Base-by-base conservation (phyloP, 1,140 invertebrate species). In the Drosophila azteca region DNA sequence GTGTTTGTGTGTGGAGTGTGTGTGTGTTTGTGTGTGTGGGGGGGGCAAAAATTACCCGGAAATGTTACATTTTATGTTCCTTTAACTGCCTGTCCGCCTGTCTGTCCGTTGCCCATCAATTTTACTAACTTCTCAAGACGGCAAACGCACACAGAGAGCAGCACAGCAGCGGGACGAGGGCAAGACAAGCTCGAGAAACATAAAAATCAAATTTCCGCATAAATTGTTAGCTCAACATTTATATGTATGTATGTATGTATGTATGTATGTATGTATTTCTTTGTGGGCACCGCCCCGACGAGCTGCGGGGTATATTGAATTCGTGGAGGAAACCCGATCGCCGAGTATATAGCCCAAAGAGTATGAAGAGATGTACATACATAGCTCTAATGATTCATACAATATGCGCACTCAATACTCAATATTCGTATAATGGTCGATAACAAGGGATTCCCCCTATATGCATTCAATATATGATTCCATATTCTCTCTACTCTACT, bases 191-290 rank as follows among this genome's bases (percentile, higher is more conserved):
- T 73, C 63, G 15, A 45, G 50, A 55, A 76, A 73, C 81, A 84
- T 84, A 81, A 87, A 84, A 87, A 74, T 81, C 73, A 81, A 84
- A 84, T 84, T 81, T 84, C 60, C 77, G 58, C 82, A 81, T 84
- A 85, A 84, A 84, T 85, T 85, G 63, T 70, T 70, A 54, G 62
- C 81, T 85, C 60, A 84, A 85, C 58, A 74, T 66, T 69, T 77
- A 72, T 73, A 67, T 64, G 60, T 73, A 52, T 26, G 24, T n/a
- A n/a, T 26, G 60, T 74, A 52, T n/a, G n/a, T n/a, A n/a, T n/a
- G n/a, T n/a, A n/a, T n/a, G n/a, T n/a, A n/a, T n/a, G n/a, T n/a
- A n/a, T n/a, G n/a, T 48, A 43, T 35, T 22, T 48, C 45, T 44
- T 22, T 44, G 41, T 29, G 26, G 8, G 26, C 20, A 0, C 8